A percentile compares a stretch with the other conserved stretches of the same genome.
phyloP scores from a whole-genome alignment of 2,113 vertebrate species.

The Phycodurus eques region DNA sequence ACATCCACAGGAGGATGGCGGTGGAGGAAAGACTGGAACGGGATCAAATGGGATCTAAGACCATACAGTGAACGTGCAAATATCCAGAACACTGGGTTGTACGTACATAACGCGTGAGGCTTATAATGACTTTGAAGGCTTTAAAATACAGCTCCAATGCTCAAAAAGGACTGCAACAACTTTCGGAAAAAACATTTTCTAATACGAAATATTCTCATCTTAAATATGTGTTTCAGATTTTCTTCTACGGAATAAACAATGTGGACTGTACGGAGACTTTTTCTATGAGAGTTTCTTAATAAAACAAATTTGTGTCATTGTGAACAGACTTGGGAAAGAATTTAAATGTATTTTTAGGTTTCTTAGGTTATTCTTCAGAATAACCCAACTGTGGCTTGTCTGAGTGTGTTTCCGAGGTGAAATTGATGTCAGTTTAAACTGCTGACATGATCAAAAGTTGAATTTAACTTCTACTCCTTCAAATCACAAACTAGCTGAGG shows the following conservation, averaged over 20 bases:
- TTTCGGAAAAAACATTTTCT: constrained; percentile 40
- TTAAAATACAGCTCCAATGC: constrained; percentile 22
- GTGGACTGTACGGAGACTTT: constrained; percentile 22
- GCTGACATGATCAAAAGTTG: constrained; percentile 1
- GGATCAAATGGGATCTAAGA: constrained; percentile 19
- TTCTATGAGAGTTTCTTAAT: constrained; percentile 16
- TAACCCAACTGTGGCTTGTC: neutral
- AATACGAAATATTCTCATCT: neutral
- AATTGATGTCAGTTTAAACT: constrained; percentile 8
- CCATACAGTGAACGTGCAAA: constrained; percentile 2
- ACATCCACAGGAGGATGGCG: constrained; percentile 12
- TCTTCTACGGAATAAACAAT: constrained; percentile 2
- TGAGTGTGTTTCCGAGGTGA: neutral
- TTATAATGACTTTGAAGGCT: neutral
- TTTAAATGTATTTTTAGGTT: constrained; percentile 29
- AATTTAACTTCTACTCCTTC: neutral
- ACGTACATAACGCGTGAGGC: constrained; percentile 47
- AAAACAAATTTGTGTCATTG: constrained; percentile 15
- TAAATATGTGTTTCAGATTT: constrained; percentile 1
- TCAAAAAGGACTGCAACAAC: constrained; percentile 16
- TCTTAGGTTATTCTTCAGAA: constrained; percentile 13
- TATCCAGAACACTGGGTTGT: constrained; percentile 15
- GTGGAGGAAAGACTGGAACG: constrained; percentile 3
- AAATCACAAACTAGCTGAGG: neutral
- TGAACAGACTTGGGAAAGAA: constrained; percentile 9